phyloP scores from a whole-genome alignment of 2,113 vertebrate species.

The Catagonus wagneri region DNA sequence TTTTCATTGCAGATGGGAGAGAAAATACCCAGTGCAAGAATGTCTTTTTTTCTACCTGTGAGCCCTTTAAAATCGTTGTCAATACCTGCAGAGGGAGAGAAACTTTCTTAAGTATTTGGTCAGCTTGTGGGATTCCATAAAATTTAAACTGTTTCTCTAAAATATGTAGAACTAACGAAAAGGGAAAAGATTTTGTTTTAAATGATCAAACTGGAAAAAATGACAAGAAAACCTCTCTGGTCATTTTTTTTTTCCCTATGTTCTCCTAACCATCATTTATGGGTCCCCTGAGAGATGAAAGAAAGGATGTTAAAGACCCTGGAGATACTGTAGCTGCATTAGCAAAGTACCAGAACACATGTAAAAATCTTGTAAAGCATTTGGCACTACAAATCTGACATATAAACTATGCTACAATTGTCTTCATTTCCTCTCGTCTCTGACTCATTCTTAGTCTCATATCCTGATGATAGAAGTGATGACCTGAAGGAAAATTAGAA shows the following conservation, averaged over 20 bases:
- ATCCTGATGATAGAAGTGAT: constrained; percentile 15
- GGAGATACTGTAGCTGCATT: constrained; percentile 58
- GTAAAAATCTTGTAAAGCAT: constrained; percentile 36
- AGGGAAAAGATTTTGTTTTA: constrained; percentile 57
- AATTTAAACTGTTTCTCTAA: constrained; percentile 64
- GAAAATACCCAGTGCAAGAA: neutral
- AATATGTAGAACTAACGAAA: constrained; percentile 58
- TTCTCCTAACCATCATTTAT: constrained; percentile 72
- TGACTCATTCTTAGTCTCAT: constrained; percentile 27
- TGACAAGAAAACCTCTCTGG: constrained; percentile 64
- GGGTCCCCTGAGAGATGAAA: constrained; percentile 46
- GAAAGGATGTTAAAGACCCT: constrained; percentile 60
- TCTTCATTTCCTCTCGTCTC: constrained; percentile 18
- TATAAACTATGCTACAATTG: constrained; percentile 27
- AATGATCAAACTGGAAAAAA: constrained; percentile 74
- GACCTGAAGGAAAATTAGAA: constrained; percentile 45
- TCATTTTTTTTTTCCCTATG: neutral
- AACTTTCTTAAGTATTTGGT: constrained; percentile 25
- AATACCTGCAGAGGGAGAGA: neutral
- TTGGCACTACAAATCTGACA: constrained; percentile 45
- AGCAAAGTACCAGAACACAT: constrained; percentile 55
- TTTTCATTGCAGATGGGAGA: neutral
- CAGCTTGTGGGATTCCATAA: constrained; percentile 44
- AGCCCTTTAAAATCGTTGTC: constrained; percentile 40
- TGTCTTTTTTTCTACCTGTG: neutral